These are phyloP conservation scores for Stictocephala bisonia DNA, from an alignment of 2,888 invertebrate species.

Conservation along the genomic window DNA sequence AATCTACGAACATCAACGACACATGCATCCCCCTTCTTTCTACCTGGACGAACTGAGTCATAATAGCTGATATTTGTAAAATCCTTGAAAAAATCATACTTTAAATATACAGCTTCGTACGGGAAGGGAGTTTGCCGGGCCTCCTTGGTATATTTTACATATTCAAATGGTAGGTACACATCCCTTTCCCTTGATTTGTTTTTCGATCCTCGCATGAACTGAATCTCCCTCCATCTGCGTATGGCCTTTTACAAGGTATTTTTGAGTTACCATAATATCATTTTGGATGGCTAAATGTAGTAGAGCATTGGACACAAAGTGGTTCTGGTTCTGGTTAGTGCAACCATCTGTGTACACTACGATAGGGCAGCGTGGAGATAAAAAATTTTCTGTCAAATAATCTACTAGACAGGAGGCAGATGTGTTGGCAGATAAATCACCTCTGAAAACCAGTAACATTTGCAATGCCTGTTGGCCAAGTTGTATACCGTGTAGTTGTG, in stretches of 20 bases:
- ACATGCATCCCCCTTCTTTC: conserved; percentile 36
- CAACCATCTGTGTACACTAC: conserved; percentile 59
- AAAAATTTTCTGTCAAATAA: too few species aligned
- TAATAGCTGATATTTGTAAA: conserved; percentile 28
- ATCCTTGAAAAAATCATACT: conserved; percentile 48
- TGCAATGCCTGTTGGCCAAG: too few species aligned
- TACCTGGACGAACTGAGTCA: conserved; percentile 42
- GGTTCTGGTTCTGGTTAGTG: conserved; percentile 60
- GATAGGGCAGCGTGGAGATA: conserved; percentile 21
- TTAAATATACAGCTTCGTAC: conserved; percentile 45
- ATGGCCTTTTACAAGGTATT: conserved; percentile 60
- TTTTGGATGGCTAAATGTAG: conserved; percentile 53
- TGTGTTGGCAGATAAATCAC: too few species aligned
- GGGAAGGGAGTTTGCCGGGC: conserved; percentile 47
- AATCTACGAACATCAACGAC: conserved; percentile 43
- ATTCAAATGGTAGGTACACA: conserved; percentile 48
- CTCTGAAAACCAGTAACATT: too few species aligned
- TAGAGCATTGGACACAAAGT: conserved; percentile 58
- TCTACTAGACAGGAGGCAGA: too few species aligned
- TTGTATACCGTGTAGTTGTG: too few species aligned
- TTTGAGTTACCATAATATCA: conserved; percentile 58
- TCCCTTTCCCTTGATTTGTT: conserved; percentile 35
- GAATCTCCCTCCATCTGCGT: conserved; percentile 61
- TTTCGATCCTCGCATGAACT: conserved; percentile 58
- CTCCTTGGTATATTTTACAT: conserved; percentile 39